Evolutionary conservation across 2,888 invertebrate genomes (phyloP).

Genomic region (Linnaemya vulpina): DNA sequence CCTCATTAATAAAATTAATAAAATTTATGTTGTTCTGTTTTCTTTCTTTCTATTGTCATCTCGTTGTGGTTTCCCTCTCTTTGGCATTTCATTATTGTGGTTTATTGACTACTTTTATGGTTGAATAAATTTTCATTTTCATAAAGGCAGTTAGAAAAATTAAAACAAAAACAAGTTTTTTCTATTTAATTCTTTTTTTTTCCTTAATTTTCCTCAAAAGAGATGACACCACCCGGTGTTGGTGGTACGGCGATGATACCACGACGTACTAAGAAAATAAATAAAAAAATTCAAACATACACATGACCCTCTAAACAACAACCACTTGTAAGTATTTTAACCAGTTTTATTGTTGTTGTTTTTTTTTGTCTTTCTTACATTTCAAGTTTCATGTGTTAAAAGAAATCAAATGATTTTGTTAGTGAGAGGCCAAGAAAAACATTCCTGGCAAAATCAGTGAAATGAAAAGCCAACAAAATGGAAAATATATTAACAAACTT

Average conservation of each 20-base stretch:
- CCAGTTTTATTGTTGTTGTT: constrained; percentile 43
- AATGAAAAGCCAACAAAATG: constrained; percentile 61
- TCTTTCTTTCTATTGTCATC: background rate
- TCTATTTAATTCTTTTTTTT: background rate
- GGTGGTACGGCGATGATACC: constrained; percentile 31
- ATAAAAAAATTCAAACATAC: constrained; percentile 18
- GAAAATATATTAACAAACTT: constrained; percentile 50
- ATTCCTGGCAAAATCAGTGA: constrained; percentile 52
- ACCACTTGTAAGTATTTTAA: constrained; percentile 57
- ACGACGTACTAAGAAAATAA: background rate
- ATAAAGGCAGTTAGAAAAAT: constrained; percentile 15
- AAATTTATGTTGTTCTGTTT: background rate
- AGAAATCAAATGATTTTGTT: constrained; percentile 63
- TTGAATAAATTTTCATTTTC: constrained; percentile 53
- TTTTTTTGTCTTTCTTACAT: background rate
- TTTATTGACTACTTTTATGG: constrained; percentile 61
- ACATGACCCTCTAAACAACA: constrained; percentile 67
- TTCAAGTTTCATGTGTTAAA: constrained; percentile 43
- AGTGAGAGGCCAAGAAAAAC: constrained; percentile 9
- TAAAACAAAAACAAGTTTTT: background rate
- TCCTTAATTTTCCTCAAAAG: background rate
- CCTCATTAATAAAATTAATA: constrained; percentile 4
- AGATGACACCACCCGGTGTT: constrained; percentile 51
- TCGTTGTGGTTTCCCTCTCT: constrained; percentile 37
- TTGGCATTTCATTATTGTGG: constrained; percentile 29